Percentiles rank a stretch among this genome's conserved stretches.
These are phyloP conservation scores for Oplegnathus fasciatus DNA, from an alignment of 2,113 vertebrate genomes.

Conservation along the genomic window DNA sequence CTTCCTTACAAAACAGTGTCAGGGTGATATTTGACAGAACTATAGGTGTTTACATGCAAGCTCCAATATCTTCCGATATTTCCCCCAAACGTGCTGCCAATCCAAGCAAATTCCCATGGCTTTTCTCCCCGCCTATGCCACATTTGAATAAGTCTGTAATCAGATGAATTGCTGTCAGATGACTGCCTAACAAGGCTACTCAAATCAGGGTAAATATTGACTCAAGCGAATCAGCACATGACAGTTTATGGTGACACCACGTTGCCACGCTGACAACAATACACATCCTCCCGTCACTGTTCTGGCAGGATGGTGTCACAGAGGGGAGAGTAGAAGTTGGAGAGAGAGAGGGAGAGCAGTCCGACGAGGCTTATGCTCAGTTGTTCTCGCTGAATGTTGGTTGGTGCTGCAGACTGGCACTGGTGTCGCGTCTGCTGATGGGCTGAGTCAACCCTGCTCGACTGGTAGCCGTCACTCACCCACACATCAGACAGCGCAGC, in stretches of 20 bases:
- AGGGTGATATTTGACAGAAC: constrained; percentile 24
- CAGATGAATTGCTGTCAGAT: constrained; percentile 60
- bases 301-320: constrained; percentile 33
- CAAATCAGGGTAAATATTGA: constrained; percentile 53
- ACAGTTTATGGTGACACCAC: constrained; percentile 49
- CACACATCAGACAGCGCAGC: constrained; percentile 61
- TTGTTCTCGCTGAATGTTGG: constrained; percentile 16
- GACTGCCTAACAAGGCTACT: constrained; percentile 58
- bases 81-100: constrained; percentile 24
- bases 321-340: constrained; percentile 36
- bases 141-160: constrained; percentile 62
- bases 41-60: constrained; percentile 33
- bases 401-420: constrained; percentile 48
- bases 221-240: constrained; percentile 47
- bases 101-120: constrained; percentile 24
- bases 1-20: constrained; percentile 27
- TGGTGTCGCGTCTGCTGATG: constrained; percentile 70
- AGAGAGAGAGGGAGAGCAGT: constrained; percentile 2
- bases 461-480: constrained; percentile 75
- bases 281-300: constrained; percentile 23
- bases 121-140: constrained; percentile 14
- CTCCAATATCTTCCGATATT: constrained; percentile 47
- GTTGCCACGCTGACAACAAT: constrained; percentile 43
- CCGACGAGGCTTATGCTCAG: constrained; percentile 28
- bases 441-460: constrained; percentile 68